phyloP scores from a whole-genome alignment of 30 jellyfish, hydroid and myxozoan species.

The Catostylus mosaicus region DNA sequence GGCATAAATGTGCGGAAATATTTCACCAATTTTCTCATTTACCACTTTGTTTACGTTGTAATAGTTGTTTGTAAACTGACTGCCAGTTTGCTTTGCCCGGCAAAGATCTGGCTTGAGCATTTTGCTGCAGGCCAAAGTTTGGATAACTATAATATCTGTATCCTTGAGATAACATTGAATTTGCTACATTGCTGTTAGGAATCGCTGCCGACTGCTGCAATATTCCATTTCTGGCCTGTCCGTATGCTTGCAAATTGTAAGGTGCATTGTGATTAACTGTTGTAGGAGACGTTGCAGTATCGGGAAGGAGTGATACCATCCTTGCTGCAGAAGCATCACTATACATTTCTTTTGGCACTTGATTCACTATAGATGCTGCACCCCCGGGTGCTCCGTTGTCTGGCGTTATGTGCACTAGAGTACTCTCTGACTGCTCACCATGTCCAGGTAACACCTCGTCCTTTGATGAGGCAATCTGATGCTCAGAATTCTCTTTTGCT shows the following conservation, averaged over 20 bases:
- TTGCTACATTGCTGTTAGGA: background rate
- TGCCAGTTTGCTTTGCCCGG: constrained; percentile 2
- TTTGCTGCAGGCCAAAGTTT: background rate
- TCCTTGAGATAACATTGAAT: background rate
- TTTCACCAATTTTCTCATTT: too few relatives aligned
- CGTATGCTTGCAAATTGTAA: constrained; percentile 18
- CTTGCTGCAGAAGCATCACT: constrained; percentile 31
- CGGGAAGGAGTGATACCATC: constrained; percentile 54
- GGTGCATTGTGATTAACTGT: background rate
- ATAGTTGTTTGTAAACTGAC: background rate
- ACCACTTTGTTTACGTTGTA: background rate
- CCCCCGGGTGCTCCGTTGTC: constrained; percentile 75
- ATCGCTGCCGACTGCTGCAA: constrained; percentile 5
- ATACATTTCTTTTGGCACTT: constrained; percentile 17
- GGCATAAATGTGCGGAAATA: too few relatives aligned
- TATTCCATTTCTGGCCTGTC: background rate
- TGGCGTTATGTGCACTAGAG: constrained; percentile 50
- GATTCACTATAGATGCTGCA: constrained; percentile 58
- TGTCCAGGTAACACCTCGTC: constrained; percentile 8
- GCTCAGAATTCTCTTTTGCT: constrained; percentile 36
- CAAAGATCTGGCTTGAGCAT: constrained; percentile 13
- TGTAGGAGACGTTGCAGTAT: background rate
- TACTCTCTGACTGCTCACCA: background rate
- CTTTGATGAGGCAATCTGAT: background rate
- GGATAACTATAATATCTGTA: constrained; percentile 7